Percentiles rank a stretch among this genome's conserved stretches.
Conservation (phyloP, 2,113 vertebrate genomes). For the Protobothrops mucrosquamatus region DNA sequence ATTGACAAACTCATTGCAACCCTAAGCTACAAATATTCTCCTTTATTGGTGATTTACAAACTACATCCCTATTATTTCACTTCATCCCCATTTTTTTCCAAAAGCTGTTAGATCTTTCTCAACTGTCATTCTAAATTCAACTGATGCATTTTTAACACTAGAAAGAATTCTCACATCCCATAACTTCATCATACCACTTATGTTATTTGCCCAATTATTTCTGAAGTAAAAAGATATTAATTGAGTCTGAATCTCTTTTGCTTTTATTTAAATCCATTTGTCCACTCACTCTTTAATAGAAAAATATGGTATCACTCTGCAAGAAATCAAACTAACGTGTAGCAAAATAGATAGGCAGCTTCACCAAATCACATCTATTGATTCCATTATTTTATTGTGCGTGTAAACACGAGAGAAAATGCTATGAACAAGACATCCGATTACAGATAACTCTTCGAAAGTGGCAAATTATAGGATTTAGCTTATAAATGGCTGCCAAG, state of each 20-base stretch:
- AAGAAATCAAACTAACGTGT: not conserved
- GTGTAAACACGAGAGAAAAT: not conserved
- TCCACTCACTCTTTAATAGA: not conserved
- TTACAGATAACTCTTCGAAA: not conserved
- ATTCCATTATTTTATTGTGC: not conserved
- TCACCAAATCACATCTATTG: not conserved
- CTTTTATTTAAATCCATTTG: not conserved
- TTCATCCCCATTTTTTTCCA: not conserved
- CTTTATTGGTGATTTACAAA: not conserved
- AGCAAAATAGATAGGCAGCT: not conserved
- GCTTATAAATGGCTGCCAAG: not conserved
- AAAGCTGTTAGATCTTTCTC: not conserved
- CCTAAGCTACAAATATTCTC: not conserved
- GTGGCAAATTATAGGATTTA: not conserved
- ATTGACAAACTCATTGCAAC: not conserved
- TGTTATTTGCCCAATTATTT: not conserved
- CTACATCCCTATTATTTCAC: not conserved
- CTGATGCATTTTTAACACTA: not conserved
- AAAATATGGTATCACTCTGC: not conserved
- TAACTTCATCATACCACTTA: not conserved
- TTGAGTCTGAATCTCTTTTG: not conserved
- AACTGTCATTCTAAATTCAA: not conserved
- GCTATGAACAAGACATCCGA: not conserved
- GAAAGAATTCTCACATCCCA: not conserved
- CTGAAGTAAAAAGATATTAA: not conserved